Conservation (phyloP, 2,797 vertebrate genomes). For the Hyperoplus immaculatus region DNA sequence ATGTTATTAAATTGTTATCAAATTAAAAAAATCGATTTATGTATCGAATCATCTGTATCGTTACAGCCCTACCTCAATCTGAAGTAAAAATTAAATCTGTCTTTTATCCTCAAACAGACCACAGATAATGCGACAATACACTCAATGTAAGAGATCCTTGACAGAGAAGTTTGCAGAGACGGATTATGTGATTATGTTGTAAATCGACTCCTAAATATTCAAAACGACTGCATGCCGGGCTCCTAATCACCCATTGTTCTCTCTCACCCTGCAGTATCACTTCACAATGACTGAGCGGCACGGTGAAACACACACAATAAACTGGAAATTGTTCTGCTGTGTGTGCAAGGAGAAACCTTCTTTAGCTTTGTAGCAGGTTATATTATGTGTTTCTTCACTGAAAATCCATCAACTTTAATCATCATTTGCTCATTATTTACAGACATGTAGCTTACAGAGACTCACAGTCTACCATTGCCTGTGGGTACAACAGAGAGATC, state of each 20-base stretch:
- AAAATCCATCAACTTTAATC: not conserved
- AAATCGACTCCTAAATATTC: slow-evolving; percentile 52
- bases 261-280: slow-evolving; percentile 19
- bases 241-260: slow-evolving; percentile 54
- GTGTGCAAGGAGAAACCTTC: not conserved
- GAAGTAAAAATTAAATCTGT: not conserved
- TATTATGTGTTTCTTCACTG: not conserved
- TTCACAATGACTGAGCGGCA: slow-evolving; percentile 33
- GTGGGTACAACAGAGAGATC: not conserved
- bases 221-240: slow-evolving; percentile 30
- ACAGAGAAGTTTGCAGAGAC: slow-evolving; percentile 10
- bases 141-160: slow-evolving; percentile 18
- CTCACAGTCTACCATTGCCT: not conserved
- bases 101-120: not conserved
- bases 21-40: no score
- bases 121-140: not conserved
- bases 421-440: not conserved
- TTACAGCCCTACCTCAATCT: not conserved
- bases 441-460: not conserved
- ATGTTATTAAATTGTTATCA: no score
- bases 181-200: slow-evolving; percentile 31
- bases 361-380: not conserved
- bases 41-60: no score
- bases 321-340: not conserved
- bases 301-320: slow-evolving; percentile 13